phyloP scores from a whole-genome alignment of 2,113 vertebrate genomes.

The Sminthopsis crassicaudata region DNA sequence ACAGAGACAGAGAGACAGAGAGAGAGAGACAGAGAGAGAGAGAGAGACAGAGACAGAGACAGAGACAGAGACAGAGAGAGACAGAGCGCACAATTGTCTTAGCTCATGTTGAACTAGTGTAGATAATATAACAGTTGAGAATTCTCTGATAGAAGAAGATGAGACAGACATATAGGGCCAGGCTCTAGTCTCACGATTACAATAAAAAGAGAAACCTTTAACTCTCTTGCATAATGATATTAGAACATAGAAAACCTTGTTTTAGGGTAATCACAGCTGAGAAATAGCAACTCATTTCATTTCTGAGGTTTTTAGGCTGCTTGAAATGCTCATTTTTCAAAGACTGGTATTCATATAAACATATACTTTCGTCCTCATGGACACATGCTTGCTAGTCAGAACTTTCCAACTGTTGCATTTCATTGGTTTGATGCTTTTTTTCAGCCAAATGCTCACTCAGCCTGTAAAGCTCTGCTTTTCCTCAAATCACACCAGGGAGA shows the following conservation, averaged over 20 bases:
- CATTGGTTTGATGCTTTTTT: background rate
- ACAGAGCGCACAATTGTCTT: background rate
- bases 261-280: background rate
- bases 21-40: too few species aligned
- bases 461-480: conserved; percentile 38
- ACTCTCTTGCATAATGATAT: background rate
- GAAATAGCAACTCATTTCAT: background rate
- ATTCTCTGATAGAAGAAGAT: background rate
- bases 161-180: background rate
- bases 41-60: too few species aligned
- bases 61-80: too few species aligned
- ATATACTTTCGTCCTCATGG: conserved; percentile 44
- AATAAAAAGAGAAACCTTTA: background rate
- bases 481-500: background rate
- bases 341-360: conserved; percentile 34
- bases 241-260: background rate
- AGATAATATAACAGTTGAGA: background rate
- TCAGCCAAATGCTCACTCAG: conserved; percentile 5
- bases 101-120: background rate
- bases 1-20: too few species aligned
- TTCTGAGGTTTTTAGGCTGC: conserved; percentile 1
- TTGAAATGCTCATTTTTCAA: conserved; percentile 35
- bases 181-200: background rate
- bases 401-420: conserved; percentile 44
- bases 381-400: background rate